phyloP scores from a whole-genome alignment of 2,113 vertebrate genomes.

The Syrmaticus mikado region DNA sequence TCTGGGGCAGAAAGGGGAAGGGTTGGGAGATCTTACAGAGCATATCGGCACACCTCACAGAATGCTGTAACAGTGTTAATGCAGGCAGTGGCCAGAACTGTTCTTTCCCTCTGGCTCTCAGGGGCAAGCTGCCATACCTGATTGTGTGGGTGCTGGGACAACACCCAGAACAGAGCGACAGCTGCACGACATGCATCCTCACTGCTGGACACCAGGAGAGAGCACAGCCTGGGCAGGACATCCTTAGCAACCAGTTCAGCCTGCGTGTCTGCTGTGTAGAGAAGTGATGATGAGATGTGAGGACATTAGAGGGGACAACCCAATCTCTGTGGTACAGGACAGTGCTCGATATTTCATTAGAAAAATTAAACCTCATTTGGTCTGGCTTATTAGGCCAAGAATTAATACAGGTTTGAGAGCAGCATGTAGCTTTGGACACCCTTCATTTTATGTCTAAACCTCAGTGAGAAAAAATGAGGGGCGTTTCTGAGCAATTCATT shows the following conservation, averaged over 20 bases:
- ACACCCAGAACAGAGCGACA: constrained; percentile 74
- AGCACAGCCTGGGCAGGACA: constrained; percentile 69
- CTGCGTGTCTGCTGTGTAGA: constrained; percentile 72
- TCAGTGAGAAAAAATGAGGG: background rate
- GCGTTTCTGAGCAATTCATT: background rate
- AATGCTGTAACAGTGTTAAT: background rate
- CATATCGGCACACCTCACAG: background rate
- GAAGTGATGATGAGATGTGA: background rate
- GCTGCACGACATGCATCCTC: constrained; percentile 64
- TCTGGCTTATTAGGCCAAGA: background rate
- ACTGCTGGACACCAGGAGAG: constrained; percentile 67
- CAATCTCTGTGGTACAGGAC: background rate
- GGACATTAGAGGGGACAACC: background rate
- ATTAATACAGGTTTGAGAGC: background rate
- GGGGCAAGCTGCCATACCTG: constrained; percentile 65
- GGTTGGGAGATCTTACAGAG: background rate
- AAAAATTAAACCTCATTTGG: background rate
- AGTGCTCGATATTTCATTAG: background rate
- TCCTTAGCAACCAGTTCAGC: constrained; percentile 75
- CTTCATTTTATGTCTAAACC: background rate
- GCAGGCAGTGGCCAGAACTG: background rate
- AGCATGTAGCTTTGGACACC: background rate
- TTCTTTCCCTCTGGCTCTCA: background rate
- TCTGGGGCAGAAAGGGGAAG: background rate
- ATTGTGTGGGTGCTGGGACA: constrained; percentile 75